Percentiles rank a stretch among this genome's conserved stretches.
Evolutionary conservation across 1,140 invertebrate species (phyloP).

Genomic region (Temnothorax longispinosus): DNA sequence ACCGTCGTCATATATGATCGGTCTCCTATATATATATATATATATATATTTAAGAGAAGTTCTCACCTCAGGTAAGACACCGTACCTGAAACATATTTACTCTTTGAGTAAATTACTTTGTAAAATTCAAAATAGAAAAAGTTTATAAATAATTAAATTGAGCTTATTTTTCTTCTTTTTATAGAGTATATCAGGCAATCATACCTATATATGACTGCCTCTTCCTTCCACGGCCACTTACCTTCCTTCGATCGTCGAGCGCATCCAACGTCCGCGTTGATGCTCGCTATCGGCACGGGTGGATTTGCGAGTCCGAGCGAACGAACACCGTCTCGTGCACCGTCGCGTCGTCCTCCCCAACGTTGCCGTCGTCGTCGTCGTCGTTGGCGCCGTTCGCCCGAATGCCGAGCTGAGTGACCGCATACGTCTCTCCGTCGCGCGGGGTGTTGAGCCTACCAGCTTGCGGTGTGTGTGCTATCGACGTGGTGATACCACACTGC

Average conservation of each 20-base stretch:
- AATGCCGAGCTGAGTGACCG: slow-evolving; percentile 49
- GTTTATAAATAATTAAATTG: too few relatives aligned
- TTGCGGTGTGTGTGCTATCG: slow-evolving; percentile 58
- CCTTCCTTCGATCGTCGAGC: background rate
- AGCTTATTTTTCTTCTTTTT: too few relatives aligned
- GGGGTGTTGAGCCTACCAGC: background rate
- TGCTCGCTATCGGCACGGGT: slow-evolving; percentile 33
- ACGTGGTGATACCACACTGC: slow-evolving; percentile 52
- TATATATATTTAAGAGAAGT: too few relatives aligned
- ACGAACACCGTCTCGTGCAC: slow-evolving; percentile 48
- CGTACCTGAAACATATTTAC: too few relatives aligned
- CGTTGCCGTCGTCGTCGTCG: background rate
- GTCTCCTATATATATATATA: too few relatives aligned
- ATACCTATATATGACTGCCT: too few relatives aligned
- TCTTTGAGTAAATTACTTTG: too few relatives aligned
- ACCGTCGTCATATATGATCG: too few relatives aligned
- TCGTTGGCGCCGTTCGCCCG: slow-evolving; percentile 18
- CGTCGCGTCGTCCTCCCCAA: slow-evolving; percentile 42
- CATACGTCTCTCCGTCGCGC: slow-evolving; percentile 23
- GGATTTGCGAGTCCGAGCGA: slow-evolving; percentile 36
- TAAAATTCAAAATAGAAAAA: too few relatives aligned
- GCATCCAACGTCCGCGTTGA: slow-evolving; percentile 15
- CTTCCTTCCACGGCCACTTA: too few relatives aligned
- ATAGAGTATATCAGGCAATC: too few relatives aligned
- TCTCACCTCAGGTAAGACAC: too few relatives aligned